Percentiles rank a stretch among this genome's conserved stretches.
phyloP scores from a whole-genome alignment of 1,140 invertebrate species.

The Brachionus plicatilis region DNA sequence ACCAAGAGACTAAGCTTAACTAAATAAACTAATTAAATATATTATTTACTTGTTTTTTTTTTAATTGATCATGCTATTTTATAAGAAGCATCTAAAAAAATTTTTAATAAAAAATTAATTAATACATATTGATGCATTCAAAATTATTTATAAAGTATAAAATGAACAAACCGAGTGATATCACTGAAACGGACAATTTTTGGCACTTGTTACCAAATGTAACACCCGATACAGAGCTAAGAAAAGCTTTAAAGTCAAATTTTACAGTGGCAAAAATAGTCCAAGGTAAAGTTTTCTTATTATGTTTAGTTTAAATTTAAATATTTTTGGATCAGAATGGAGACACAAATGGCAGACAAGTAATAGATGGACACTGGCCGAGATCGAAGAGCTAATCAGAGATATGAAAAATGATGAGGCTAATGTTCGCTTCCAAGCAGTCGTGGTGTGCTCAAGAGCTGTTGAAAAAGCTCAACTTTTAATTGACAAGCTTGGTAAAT shows the following conservation, averaged over 20 bases:
- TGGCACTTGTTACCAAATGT: slow-evolving; percentile 9
- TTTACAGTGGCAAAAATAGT: slow-evolving; percentile 26
- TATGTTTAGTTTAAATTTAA: background rate
- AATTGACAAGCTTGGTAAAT: slow-evolving; percentile 32
- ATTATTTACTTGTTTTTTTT: background rate
- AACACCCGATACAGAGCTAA: background rate
- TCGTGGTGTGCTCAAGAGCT: slow-evolving; percentile 12
- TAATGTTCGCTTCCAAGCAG: slow-evolving; percentile 32
- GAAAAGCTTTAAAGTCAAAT: slow-evolving; percentile 17
- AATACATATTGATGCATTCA: background rate
- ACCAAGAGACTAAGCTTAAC: too few relatives aligned
- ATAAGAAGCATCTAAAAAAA: background rate
- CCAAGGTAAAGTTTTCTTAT: background rate
- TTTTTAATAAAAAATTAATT: too few relatives aligned
- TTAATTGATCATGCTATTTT: background rate
- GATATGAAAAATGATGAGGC: slow-evolving; percentile 32
- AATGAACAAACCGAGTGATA: slow-evolving; percentile 15
- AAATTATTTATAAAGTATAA: background rate
- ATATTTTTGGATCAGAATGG: background rate
- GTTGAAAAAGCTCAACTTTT: background rate
- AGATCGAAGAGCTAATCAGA: background rate
- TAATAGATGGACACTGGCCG: slow-evolving; percentile 20
- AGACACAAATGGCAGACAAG: slow-evolving; percentile 11
- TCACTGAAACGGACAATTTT: background rate
- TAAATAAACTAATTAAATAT: too few relatives aligned